These are phyloP conservation scores for Amyelois transitella DNA, from an alignment of 1,140 invertebrate genomes.

Conservation along the genomic window DNA sequence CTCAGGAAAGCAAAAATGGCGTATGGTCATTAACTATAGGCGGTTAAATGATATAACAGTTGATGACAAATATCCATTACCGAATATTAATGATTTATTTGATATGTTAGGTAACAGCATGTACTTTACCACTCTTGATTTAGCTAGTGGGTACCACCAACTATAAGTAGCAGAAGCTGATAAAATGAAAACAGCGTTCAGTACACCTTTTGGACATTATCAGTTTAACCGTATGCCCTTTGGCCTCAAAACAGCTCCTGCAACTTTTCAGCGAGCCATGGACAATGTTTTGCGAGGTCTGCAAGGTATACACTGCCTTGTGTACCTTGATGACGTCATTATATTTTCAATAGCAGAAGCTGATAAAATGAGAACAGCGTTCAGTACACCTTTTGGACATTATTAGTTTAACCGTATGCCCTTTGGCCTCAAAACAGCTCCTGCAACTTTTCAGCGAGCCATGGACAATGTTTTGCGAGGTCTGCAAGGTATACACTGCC, in stretches of 20 bases:
- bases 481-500: no score
- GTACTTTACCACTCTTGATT: no score
- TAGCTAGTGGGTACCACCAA: conserved; percentile 51
- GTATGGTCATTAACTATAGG: conserved; percentile 9
- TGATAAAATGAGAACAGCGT: no score
- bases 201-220: conserved; percentile 32
- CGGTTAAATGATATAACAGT: conserved; percentile 2
- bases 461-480: no score
- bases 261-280: conserved; percentile 47
- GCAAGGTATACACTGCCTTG: conserved; percentile 8
- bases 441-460: no score
- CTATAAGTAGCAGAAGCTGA: conserved; percentile 22
- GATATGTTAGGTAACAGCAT: no score
- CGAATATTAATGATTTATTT: conserved; percentile 3
- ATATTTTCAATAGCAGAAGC: neutral
- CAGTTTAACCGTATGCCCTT: conserved; percentile 37
- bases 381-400: no score
- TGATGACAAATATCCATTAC: conserved; percentile 6
- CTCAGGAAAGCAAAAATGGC: neutral
- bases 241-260: conserved; percentile 42
- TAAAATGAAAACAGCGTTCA: conserved; percentile 32
- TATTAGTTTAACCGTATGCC: no score
- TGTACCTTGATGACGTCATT: conserved; percentile 24
- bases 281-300: conserved; percentile 38
- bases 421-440: no score